Conservation (phyloP, 92 coral and sea anemone species). For the Galaxea fascicularis region DNA sequence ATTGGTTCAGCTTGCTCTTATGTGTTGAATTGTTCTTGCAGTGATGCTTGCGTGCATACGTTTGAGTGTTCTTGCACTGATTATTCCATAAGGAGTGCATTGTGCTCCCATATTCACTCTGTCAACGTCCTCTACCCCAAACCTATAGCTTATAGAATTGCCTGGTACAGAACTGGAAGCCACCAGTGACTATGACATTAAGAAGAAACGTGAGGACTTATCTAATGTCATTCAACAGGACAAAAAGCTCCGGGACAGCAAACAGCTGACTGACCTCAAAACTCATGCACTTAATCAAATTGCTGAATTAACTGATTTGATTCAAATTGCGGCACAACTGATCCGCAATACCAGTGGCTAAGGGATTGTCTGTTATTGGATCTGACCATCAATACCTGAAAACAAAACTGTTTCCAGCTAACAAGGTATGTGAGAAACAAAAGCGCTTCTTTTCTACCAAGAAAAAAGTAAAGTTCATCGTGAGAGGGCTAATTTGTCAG, state of each 20-base stretch:
- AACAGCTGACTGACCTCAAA: neutral
- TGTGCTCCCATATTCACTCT: conserved; percentile 33
- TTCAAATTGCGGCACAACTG: no score
- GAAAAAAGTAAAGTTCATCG: no score
- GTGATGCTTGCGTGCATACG: conserved; percentile 21
- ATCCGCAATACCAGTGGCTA: no score
- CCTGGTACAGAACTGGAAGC: no score
- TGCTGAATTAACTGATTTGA: no score
- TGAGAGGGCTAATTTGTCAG: no score
- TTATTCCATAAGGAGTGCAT: conserved; percentile 8
- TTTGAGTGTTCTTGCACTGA: conserved; percentile 35
- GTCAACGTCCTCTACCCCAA: neutral
- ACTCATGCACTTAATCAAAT: neutral
- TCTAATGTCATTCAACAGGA: neutral
- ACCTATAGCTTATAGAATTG: no score
- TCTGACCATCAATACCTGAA: conserved; percentile 25
- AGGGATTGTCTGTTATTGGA: conserved; percentile 34
- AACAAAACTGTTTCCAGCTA: no score
- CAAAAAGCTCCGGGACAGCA: neutral
- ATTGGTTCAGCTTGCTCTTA: neutral
- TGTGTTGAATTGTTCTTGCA: conserved; percentile 8
- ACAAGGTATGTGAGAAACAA: conserved; percentile 24
- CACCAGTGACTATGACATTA: neutral
- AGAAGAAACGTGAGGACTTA: conserved; percentile 15
- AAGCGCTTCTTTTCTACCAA: conserved; percentile 37